Evolutionary conservation across 2,888 invertebrate species (phyloP), one percentile per base, ranked within the genome.

Genomic region (Branchipolynoe longqiensis): DNA sequence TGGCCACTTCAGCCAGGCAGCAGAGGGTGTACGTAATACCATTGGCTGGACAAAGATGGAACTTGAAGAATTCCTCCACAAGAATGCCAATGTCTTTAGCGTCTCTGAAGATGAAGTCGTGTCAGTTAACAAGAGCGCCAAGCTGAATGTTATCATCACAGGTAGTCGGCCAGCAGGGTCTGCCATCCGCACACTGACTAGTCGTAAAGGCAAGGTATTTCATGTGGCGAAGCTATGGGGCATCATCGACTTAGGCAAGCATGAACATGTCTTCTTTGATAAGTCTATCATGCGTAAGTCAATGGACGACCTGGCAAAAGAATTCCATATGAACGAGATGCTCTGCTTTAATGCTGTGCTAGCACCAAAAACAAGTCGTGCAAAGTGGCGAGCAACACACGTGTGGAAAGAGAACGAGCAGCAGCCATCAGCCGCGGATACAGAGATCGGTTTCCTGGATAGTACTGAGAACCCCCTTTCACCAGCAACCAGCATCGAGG

Each of bases 241-340:
- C 36, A 93, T 93, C 73, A 92, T 94, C 56, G 94, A 94, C 88
- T 90, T 94, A n/a, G 94, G 94, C 1, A 91, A 92, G 86, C 94
- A 94, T 89, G 94, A 94, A 88, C 94, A 94, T 89, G 94, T 94
- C 22, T 94, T 94, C 86, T 94, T 94, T 86, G 94, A 94, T 87
- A 90, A 92, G 84, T 93, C 92, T 33, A 93, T 94, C 86, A 90
- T 90, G 90, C 90, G 91, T 2, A 91, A 92, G 84, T 90, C 90
- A 36, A 90, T 93, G 85, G 93, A 94, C 88, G 94, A 94, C 88
- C 89, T 94, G 84, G 92, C 92, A 88, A 92, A 92, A 86, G 88
- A 93, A 69, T 91, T 93, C 82, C 91, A 91, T 83, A 90, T 93
- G 25, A 93, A 93, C 12, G 94, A 94, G 85, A 90, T 91, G 86